Base-by-base conservation (phyloP, 1,140 invertebrate genomes). In the Eriocheir sinensis region DNA sequence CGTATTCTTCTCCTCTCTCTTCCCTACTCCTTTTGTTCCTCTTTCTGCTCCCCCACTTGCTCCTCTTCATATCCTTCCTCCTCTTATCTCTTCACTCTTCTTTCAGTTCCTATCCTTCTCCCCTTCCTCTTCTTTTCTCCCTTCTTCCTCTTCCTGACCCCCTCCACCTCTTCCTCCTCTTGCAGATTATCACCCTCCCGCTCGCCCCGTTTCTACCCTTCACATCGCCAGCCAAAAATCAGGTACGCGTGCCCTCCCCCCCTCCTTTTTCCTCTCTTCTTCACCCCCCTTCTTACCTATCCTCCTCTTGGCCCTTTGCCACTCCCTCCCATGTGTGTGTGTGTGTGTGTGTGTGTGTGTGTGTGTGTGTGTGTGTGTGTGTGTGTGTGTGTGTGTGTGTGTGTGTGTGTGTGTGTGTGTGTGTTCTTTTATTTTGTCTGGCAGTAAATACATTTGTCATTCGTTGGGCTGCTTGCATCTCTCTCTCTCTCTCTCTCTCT, bases 281-380 rank as follows among this genome's bases (percentile, higher is more conserved):
- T 53, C 8, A 1, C 60, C 60, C 60, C 60, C 60, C 60, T 53
- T 53, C 48, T 53, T 53, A n/a, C n/a, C 48, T 53, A 53, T n/a
- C 60, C 60, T n/a, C 21, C n/a, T n/a, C 60, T 72, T 72, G 60
- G 60, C 60, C n/a, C 27, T n/a, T 9, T 72, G 60, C 60, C 60
- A 72, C 60, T 72, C 60, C n/a, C 27, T n/a, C 21, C 48, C 21
- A 21, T 72, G 53, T 72, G 53, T 72, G 53, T 72, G 53, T 72
- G 53, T 72, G 60, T 72, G 60, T 72, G 60, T 72, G 60, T 72
- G 60, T 72, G 60, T 72, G 60, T 72, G 60, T 72, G 60, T 72
- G 60, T 72, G 21, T 72, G 60, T 72, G 60, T 72, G 60, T 72
- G 60, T 72, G 21, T 72, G 60, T 72, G 60, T 72, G 60, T 72